Evolutionary conservation across 2,797 vertebrate genomes (phyloP), one percentile per base, ranked within the genome.

Genomic region (Nannoperca obscura): DNA sequence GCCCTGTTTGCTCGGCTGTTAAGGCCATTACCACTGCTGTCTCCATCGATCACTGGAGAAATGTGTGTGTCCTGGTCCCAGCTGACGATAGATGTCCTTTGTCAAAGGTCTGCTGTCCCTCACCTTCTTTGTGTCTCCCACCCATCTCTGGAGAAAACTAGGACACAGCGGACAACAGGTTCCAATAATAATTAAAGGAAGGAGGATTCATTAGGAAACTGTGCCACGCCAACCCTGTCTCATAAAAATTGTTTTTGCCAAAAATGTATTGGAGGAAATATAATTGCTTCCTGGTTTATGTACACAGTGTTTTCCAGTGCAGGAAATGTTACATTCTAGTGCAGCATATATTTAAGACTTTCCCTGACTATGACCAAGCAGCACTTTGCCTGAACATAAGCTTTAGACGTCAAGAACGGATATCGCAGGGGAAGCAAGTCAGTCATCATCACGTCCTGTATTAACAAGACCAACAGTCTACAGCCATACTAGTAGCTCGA

Each of bases 11-110:
- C 75, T 78, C 66, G 71, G 65, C 61, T 81, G 89, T 91, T 88
- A 83, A 71, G 81, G 83, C 75, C 84, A 82, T 92, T 89, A 88
- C 75, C 57, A n/a, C 64, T 60, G 77, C 59, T 76, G 78, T 83
- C 82, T 79, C 69, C 83, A 90, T 91, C 62, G 75, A 89, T 90
- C 82, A 65, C 64, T 6, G 47, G 54, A 75, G 74, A 46, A 50
- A 58, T 22, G 53, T 54, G 70, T 52, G 40, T 82, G 55, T 83
- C 62, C 68, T 75, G 63, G 69, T 75, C 82, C 66, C 68, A 10
- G 75, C 67, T 76, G 81, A 80, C 32, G 6, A 53, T 11, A 27
- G 68, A 66, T 70, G 36, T 71, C 52, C 71, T 40, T 62, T 44
- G 44, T 62, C 30, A 3, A 78, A 85, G 83, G 78, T 77, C 66